Conservation (phyloP, 2,797 vertebrate genomes). For the Onychomys torridus region DNA sequence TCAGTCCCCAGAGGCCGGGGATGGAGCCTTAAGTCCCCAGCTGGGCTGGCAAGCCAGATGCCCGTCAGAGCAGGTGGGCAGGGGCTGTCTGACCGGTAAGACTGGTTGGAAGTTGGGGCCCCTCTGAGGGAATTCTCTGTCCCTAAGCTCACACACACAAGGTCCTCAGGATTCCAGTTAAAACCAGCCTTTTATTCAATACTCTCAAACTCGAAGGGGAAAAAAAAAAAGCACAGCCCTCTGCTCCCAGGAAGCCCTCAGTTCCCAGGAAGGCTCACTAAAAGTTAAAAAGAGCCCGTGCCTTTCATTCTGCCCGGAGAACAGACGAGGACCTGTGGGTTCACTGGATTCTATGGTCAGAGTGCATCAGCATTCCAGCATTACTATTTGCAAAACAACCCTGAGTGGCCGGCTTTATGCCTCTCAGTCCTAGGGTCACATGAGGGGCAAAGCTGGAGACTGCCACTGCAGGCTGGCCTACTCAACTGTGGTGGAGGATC, state of each 20-base stretch:
- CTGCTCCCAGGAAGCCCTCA: neutral
- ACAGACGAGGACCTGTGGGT: neutral
- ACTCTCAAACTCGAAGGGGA: neutral
- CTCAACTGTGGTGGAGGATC: neutral
- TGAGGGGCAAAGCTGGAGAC: neutral
- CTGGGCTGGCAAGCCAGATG: slow-evolving; percentile 83
- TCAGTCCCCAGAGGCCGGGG: slow-evolving; percentile 78
- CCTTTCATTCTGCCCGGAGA: neutral
- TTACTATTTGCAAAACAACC: neutral
- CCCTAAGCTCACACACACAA: slow-evolving; percentile 2
- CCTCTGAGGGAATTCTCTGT: slow-evolving; percentile 72
- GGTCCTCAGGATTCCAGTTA: slow-evolving; percentile 58
- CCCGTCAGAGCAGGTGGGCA: slow-evolving; percentile 81
- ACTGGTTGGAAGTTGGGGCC: slow-evolving; percentile 80
- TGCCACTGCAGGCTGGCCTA: neutral
- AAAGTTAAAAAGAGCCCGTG: slow-evolving; percentile 10
- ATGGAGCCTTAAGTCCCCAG: slow-evolving; percentile 76
- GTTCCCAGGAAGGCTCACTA: neutral
- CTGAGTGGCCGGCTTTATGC: neutral
- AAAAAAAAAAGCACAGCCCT: neutral
- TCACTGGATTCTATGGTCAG: neutral
- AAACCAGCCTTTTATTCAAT: slow-evolving; percentile 57
- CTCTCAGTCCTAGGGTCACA: neutral
- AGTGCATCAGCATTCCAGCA: neutral
- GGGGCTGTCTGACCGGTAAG: slow-evolving; percentile 80